phyloP scores from a whole-genome alignment of 2,797 vertebrate genomes.

The Pagetopsis macropterus region DNA sequence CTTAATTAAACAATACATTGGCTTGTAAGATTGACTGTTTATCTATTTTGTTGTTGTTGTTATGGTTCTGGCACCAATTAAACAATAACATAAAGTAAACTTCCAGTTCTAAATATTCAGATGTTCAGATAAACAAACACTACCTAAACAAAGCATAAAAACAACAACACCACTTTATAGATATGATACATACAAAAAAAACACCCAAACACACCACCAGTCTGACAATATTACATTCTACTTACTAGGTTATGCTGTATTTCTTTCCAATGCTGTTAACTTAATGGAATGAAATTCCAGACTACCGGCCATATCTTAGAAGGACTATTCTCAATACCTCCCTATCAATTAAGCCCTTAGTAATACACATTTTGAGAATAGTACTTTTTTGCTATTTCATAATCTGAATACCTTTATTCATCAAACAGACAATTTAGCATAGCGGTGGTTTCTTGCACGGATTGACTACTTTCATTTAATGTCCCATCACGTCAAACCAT shows the following conservation, averaged over 20 bases:
- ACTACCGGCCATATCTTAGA: not conserved
- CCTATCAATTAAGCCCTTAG: not conserved
- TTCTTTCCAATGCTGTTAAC: not conserved
- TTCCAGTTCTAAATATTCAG: not conserved
- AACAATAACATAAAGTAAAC: not conserved
- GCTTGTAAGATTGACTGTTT: not conserved
- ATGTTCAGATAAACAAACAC: too few relatives aligned
- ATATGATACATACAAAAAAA: not conserved
- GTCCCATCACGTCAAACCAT: constrained; percentile 21
- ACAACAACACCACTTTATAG: not conserved
- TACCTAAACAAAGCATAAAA: not conserved
- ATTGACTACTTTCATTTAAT: not conserved
- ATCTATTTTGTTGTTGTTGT: not conserved
- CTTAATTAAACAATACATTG: constrained; percentile 6
- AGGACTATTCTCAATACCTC: not conserved
- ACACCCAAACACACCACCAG: too few relatives aligned
- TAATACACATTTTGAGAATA: constrained; percentile 1
- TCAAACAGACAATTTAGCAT: not conserved
- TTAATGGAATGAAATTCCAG: not conserved
- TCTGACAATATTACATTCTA: not conserved
- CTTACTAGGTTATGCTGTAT: not conserved
- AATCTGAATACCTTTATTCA: too few relatives aligned
- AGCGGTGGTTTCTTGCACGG: not conserved
- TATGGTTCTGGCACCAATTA: not conserved
- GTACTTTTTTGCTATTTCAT: not conserved